Conservation (phyloP, 2,888 invertebrate genomes). For the Morpho achilles region DNA sequence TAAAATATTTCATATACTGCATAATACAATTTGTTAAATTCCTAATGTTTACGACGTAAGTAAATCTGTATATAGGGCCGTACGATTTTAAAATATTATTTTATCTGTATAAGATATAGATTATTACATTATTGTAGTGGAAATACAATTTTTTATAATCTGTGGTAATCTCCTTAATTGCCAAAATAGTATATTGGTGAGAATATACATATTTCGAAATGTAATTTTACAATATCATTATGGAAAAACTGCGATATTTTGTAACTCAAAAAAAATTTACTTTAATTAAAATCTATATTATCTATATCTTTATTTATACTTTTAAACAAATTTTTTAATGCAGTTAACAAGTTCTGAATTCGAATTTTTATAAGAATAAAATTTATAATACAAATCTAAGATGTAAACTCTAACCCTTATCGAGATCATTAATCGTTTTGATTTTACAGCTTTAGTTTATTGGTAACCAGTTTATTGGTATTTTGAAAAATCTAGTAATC, state of each 20-base stretch:
- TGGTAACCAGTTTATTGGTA: too few relatives aligned
- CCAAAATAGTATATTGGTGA: conserved; percentile 63
- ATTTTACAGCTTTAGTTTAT: too few relatives aligned
- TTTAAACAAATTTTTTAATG: too few relatives aligned
- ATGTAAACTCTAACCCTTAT: too few relatives aligned
- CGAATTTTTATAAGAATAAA: too few relatives aligned
- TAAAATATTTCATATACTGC: conserved; percentile 31
- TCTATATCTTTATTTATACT: too few relatives aligned
- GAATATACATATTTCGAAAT: conserved; percentile 20
- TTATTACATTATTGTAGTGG: conserved; percentile 28
- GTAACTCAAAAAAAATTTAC: not conserved
- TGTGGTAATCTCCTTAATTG: conserved; percentile 79
- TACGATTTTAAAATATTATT: conserved; percentile 19
- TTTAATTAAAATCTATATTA: not conserved
- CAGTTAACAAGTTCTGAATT: too few relatives aligned
- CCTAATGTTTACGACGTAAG: conserved; percentile 14
- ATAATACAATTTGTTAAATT: conserved; percentile 37
- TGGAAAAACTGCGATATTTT: conserved; percentile 16
- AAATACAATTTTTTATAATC: conserved; percentile 46
- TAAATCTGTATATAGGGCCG: conserved; percentile 20
- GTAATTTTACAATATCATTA: conserved; percentile 6
- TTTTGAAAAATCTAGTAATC: too few relatives aligned
- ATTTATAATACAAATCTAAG: too few relatives aligned
- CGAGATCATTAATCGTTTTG: too few relatives aligned
- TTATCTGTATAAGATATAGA: conserved; percentile 21